Percentiles rank a stretch among this genome's conserved stretches.
phyloP scores from a whole-genome alignment of 2,797 vertebrate genomes.

The Myiotriccus ornatus region DNA sequence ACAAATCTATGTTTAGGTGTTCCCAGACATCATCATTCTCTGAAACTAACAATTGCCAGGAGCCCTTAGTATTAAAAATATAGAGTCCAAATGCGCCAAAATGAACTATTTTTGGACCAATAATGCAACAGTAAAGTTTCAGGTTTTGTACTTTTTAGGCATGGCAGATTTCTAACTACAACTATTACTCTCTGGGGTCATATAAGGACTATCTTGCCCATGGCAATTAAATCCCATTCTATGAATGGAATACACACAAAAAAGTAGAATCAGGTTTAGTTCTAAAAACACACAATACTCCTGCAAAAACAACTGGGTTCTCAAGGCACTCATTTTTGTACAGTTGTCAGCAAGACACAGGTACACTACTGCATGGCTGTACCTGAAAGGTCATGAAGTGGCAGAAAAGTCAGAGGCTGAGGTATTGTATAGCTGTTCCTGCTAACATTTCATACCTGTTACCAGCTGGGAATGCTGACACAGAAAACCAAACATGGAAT shows the following conservation, averaged over 20 bases:
- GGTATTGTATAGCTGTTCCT: background rate
- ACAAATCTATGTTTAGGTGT: background rate
- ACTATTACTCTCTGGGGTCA: background rate
- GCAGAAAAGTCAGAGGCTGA: background rate
- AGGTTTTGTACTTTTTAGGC: background rate
- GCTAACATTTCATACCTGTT: background rate
- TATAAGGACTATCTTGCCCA: background rate
- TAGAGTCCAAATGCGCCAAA: background rate
- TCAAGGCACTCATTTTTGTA: background rate
- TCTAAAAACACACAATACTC: background rate
- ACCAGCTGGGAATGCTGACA: background rate
- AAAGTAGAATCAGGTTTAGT: background rate
- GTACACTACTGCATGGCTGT: background rate
- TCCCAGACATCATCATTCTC: background rate
- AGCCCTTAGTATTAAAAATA: background rate
- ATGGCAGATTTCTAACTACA: background rate
- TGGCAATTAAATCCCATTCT: background rate
- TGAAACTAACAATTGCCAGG: background rate
- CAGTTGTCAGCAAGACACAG: background rate
- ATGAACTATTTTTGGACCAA: background rate
- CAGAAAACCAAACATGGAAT: background rate
- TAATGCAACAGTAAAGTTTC: background rate
- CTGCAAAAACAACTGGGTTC: background rate
- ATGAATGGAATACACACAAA: background rate
- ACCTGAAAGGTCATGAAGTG: background rate